Evolutionary conservation across 2,113 vertebrate species (phyloP).

Genomic region (Nerophis lumbriciformis): DNA sequence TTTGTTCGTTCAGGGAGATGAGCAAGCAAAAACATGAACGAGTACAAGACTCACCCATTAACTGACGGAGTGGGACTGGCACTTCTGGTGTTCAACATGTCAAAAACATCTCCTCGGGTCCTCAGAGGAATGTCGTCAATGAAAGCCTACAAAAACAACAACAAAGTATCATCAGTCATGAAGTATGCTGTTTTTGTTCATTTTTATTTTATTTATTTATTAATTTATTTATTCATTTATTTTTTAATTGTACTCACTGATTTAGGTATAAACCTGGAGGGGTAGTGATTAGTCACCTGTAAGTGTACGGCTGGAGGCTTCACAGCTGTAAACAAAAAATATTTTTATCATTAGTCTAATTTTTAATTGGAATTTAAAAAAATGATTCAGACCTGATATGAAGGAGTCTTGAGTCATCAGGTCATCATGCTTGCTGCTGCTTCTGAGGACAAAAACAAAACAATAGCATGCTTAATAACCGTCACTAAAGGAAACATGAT

Average conservation of each 20-base stretch:
- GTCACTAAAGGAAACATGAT: background rate
- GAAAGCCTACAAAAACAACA: slow-evolving; percentile 22
- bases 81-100: slow-evolving; percentile 29
- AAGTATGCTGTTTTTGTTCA: background rate
- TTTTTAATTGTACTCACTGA: slow-evolving; percentile 39
- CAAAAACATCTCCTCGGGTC: slow-evolving; percentile 47
- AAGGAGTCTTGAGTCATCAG: slow-evolving; percentile 46
- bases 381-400: slow-evolving; percentile 45
- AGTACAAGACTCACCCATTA: slow-evolving; percentile 53
- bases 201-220: background rate
- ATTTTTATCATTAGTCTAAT: background rate
- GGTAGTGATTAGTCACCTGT: slow-evolving; percentile 42
- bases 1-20: background rate
- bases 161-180: background rate
- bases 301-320: slow-evolving; percentile 14
- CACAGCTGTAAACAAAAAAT: slow-evolving; percentile 24
- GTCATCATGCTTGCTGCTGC: slow-evolving; percentile 25
- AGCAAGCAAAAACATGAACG: background rate
- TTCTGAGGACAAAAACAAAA: slow-evolving; percentile 32
- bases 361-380: background rate
- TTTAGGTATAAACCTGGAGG: slow-evolving; percentile 28
- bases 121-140: slow-evolving; percentile 40
- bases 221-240: background rate
- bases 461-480: background rate
- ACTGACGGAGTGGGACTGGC: slow-evolving; percentile 43